These are phyloP conservation scores for Eulemur rufifrons DNA, from an alignment of 2,113 vertebrate genomes.

Conservation along the genomic window DNA sequence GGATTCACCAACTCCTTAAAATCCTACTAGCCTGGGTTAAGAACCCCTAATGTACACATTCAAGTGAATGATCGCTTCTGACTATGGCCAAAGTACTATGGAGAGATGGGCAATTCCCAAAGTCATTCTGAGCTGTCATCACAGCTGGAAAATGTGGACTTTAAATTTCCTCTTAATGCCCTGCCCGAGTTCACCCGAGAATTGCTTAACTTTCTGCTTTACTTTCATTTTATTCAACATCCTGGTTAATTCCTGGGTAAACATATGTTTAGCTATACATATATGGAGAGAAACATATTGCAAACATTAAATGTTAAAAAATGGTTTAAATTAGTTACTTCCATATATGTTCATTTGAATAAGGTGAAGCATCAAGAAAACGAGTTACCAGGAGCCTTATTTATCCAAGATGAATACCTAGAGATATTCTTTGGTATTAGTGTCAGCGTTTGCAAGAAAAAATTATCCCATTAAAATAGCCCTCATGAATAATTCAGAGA, in stretches of 20 bases:
- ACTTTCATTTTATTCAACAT: conserved; percentile 70
- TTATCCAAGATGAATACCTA: conserved; percentile 85
- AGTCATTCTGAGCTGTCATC: conserved; percentile 50
- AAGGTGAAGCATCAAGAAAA: conserved; percentile 80
- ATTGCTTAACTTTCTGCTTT: conserved; percentile 66
- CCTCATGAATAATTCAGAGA: conserved; percentile 85
- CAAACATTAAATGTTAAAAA: conserved; percentile 68
- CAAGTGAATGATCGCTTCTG: conserved; percentile 54
- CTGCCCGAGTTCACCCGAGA: conserved; percentile 67
- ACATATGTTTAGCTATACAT: conserved; percentile 58
- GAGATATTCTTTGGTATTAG: conserved; percentile 87
- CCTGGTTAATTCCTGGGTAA: conserved; percentile 69
- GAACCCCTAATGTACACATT: conserved; percentile 52
- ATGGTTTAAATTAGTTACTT: conserved; percentile 53
- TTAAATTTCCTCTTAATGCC: conserved; percentile 68
- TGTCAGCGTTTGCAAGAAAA: conserved; percentile 85
- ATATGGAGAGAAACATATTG: conserved; percentile 63
- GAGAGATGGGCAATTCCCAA: conserved; percentile 47
- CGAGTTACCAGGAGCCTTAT: conserved; percentile 82
- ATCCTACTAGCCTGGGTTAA: conserved; percentile 17
- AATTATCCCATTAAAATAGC: conserved; percentile 85
- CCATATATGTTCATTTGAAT: conserved; percentile 72
- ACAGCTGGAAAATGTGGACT: conserved; percentile 64
- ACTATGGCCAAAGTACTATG: not conserved
- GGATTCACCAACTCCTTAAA: conserved; percentile 19